These are phyloP conservation scores for Caerostris extrusa DNA, from an alignment of 1,140 invertebrate species.

Conservation along the genomic window DNA sequence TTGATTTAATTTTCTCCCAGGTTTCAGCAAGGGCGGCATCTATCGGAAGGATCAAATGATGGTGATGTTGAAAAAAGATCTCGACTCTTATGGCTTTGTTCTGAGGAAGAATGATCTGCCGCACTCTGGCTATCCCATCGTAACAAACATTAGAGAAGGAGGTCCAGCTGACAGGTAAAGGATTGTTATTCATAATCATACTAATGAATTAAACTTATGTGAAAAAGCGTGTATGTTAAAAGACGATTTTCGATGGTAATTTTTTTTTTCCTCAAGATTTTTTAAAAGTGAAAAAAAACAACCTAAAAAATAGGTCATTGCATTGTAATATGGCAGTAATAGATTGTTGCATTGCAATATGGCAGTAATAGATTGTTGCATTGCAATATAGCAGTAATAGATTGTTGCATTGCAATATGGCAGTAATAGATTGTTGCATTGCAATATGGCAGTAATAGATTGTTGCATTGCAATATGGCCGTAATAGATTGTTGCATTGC, in stretches of 20 bases:
- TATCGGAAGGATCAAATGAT: neutral
- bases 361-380: no score
- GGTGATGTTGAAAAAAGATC: conserved; percentile 39
- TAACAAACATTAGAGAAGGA: conserved; percentile 8
- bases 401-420: no score
- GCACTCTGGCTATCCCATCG: conserved; percentile 28
- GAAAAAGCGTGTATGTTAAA: neutral
- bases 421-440: no score
- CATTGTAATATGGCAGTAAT: no score
- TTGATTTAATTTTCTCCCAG: neutral
- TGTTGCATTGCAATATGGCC: no score
- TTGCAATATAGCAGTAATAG: no score
- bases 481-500: no score
- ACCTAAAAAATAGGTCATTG: no score
- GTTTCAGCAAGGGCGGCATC: neutral
- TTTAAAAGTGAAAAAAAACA: no score
- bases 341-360: no score
- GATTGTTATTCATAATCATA: neutral
- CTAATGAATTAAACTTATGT: neutral
- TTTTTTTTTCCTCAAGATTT: no score
- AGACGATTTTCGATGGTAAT: neutral
- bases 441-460: no score
- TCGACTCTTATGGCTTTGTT: conserved; percentile 32
- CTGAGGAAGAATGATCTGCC: conserved; percentile 10
- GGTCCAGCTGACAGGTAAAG: conserved; percentile 36